phyloP scores from a whole-genome alignment of 2,113 vertebrate species.

The Pelmatolapia mariae region DNA sequence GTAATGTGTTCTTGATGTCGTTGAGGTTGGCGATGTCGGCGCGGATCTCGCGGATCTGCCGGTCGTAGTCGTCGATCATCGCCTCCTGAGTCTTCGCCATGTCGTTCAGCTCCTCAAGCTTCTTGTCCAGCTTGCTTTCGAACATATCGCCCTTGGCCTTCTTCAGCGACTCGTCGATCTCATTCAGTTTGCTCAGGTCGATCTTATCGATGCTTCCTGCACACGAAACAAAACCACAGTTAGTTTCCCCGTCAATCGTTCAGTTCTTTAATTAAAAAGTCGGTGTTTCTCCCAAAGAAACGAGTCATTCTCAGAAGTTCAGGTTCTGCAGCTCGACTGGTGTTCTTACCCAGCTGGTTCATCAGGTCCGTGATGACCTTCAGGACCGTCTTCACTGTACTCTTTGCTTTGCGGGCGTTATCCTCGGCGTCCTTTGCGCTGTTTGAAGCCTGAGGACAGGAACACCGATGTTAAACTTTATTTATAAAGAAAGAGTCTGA shows the following conservation, averaged over 20 bases:
- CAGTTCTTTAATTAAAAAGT: not conserved
- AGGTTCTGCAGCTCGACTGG: not conserved
- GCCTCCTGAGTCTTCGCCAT: conserved; percentile 84
- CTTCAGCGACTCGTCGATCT: conserved; percentile 85
- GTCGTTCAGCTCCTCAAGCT: conserved; percentile 82
- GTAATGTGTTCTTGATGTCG: conserved; percentile 93
- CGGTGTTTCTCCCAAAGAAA: not conserved
- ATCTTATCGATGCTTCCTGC: conserved; percentile 92
- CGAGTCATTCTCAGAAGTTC: not conserved
- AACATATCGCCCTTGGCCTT: conserved; percentile 86
- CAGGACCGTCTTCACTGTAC: conserved; percentile 83
- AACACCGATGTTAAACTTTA: not conserved
- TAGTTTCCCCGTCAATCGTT: not conserved
- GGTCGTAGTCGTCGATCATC: conserved; percentile 86
- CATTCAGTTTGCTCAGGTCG: conserved; percentile 87
- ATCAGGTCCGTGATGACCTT: conserved; percentile 80
- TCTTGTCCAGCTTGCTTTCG: conserved; percentile 81
- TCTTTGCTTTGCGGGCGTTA: conserved; percentile 92
- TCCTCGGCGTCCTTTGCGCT: conserved; percentile 91
- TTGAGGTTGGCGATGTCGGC: conserved; percentile 91
- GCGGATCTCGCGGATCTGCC: conserved; percentile 87
- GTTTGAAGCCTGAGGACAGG: conserved; percentile 77
- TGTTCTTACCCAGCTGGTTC: conserved; percentile 80
- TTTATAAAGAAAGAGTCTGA: not conserved
- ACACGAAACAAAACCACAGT: not conserved